Percentiles rank a stretch among this genome's conserved stretches.
phyloP scores from a whole-genome alignment of 1,140 invertebrate species.

The Zophobas morio region DNA sequence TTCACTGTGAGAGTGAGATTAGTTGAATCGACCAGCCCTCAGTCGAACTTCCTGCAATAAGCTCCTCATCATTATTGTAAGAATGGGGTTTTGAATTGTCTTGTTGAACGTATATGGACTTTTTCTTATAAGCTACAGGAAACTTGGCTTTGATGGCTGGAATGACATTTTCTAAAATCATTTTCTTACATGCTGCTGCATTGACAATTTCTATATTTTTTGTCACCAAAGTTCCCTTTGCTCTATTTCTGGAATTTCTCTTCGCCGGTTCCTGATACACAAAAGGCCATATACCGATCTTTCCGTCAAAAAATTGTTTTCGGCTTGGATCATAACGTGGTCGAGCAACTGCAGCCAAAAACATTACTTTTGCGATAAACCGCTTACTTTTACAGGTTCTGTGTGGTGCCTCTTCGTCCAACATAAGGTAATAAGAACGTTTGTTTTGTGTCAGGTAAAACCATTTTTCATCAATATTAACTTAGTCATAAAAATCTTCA shows the following conservation, averaged over 20 bases:
- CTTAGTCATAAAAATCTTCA: conserved; percentile 40
- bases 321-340: conserved; percentile 8
- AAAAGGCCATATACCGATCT: conserved; percentile 39
- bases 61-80: conserved; percentile 41
- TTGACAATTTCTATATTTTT: conserved; percentile 43
- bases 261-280: conserved; percentile 38
- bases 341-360: conserved; percentile 43
- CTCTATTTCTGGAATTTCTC: conserved; percentile 21
- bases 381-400: conserved; percentile 40
- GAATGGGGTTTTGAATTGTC: conserved; percentile 43
- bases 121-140: conserved; percentile 18
- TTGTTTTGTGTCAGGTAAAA: conserved; percentile 42
- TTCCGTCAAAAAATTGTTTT: conserved; percentile 27
- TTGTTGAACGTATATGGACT: conserved; percentile 34
- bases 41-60: conserved; percentile 30
- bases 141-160: conserved; percentile 44
- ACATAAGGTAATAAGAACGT: conserved; percentile 46
- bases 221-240: conserved; percentile 22
- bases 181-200: conserved; percentile 33
- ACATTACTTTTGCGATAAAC: conserved; percentile 48
- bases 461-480: conserved; percentile 48
- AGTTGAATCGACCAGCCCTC: conserved; percentile 44
- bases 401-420: conserved; percentile 42
- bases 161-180: conserved; percentile 48
- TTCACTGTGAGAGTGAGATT: background rate